Evolutionary conservation across 2,888 invertebrate species (phyloP), one percentile per base, ranked within the genome.

Genomic region (Trisateles emortualis): DNA sequence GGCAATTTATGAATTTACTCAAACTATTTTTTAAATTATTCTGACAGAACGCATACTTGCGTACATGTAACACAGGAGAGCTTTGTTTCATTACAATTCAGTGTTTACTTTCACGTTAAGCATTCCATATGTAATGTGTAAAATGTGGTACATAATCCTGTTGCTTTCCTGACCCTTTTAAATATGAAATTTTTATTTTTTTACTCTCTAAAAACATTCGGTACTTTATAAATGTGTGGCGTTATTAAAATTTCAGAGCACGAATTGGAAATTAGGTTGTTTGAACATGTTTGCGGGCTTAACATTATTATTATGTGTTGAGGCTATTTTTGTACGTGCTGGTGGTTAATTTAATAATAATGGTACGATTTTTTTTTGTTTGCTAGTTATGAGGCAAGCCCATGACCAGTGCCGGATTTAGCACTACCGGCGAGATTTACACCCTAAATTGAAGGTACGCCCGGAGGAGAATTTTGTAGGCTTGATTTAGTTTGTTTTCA

Each of bases 81-180:
- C 8, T 1, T 35, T 16, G 16, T 35, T 35, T 35, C 8, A 35
- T 35, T 35, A 35, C 35, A 16, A 8, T 9, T 9, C 8, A 35
- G 1, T 16, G 35, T 35, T 35, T 35, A 35, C 35, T 35, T 35
- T 35, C 16, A 3, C 16, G 36, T n/a, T 19, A 36, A n/a, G 3
- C 36, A 5, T 9, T 17, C n/a, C 17, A 5, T 36, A 17, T 19
- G n/a, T n/a, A 10, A 36, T n/a, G 17, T 17, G 36, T 1, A 17
- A 35, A 35, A 19, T 19, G 19, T 10, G 19, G 19, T 16, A 5
- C 19, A 17, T 36, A 36, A 36, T 36, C 17, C 36, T n/a, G 36
- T 36, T 19, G 36, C 17, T 19, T 19, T n/a, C 19, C 17, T 36
- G 36, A 36, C 36, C 19, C 36, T 36, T 36, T 36, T 17, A 9